Percentiles rank a stretch among this genome's conserved stretches.
These are phyloP conservation scores for Antigone vipio DNA, from an alignment of 2,113 vertebrate genomes.

Conservation along the genomic window DNA sequence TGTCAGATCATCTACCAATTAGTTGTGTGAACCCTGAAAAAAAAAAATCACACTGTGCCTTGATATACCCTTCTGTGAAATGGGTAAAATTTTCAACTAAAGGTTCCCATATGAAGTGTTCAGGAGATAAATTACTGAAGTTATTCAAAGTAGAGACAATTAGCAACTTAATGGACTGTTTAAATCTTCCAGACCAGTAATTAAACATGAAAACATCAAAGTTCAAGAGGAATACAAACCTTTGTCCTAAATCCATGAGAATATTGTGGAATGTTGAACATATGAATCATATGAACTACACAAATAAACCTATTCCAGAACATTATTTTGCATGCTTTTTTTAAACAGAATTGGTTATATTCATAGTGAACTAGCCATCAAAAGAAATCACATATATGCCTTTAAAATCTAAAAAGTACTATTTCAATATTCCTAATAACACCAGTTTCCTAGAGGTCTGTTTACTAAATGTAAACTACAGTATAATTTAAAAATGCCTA, in stretches of 20 bases:
- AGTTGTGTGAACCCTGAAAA: not conserved
- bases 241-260: not conserved
- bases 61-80: not conserved
- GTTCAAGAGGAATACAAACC: not conserved
- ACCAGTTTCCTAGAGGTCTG: not conserved
- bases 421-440: not conserved
- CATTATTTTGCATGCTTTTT: not conserved
- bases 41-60: not conserved
- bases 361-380: not conserved
- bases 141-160: not conserved
- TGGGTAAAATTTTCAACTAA: not conserved
- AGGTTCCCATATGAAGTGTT: slow-evolving; percentile 32
- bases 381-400: not conserved
- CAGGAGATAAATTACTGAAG: not conserved
- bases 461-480: not conserved
- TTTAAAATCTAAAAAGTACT: too few species aligned
- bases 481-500: not conserved
- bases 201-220: not conserved
- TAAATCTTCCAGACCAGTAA: not conserved
- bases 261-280: not conserved
- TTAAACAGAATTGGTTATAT: not conserved
- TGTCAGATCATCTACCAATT: not conserved
- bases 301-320: not conserved
- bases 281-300: not conserved
- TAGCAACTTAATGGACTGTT: not conserved